These are phyloP conservation scores for Conistra vaccinii DNA, from an alignment of 2,888 invertebrate genomes.

Conservation along the genomic window DNA sequence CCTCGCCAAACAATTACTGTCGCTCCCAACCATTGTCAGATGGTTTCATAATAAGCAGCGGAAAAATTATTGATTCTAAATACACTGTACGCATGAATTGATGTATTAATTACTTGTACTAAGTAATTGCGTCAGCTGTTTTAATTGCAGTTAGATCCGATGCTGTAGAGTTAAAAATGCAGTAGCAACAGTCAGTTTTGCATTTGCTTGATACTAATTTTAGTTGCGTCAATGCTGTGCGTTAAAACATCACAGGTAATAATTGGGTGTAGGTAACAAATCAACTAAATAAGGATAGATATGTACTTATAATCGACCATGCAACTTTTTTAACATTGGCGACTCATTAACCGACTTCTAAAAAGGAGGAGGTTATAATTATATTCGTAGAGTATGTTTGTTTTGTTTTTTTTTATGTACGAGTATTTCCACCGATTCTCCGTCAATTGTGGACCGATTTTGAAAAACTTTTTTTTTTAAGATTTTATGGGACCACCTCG, in stretches of 20 bases:
- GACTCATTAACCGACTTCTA: no score
- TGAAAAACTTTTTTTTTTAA: no score
- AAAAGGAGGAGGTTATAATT: no score
- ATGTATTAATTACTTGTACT: constrained; percentile 27
- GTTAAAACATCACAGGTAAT: constrained; percentile 13
- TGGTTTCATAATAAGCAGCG: constrained; percentile 41
- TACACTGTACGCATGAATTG: constrained; percentile 36
- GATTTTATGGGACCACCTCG: no score
- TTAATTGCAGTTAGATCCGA: constrained; percentile 16
- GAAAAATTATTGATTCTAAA: constrained; percentile 54
- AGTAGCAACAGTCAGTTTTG: neutral
- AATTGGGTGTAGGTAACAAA: constrained; percentile 7
- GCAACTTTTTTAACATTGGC: no score
- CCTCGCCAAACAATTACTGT: constrained; percentile 56
- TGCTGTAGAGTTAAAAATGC: neutral
- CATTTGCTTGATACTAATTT: neutral
- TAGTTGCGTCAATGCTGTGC: constrained; percentile 3
- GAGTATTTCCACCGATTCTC: no score
- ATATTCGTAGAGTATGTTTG: no score
- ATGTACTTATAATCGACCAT: neutral
- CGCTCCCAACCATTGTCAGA: constrained; percentile 63
- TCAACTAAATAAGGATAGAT: neutral
- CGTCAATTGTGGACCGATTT: no score
- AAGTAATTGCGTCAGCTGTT: constrained; percentile 3
- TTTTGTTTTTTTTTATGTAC: no score